Percentiles rank a stretch among this genome's conserved stretches.
These are phyloP conservation scores for Hirtodrosophila confusa DNA, from an alignment of 2,888 invertebrate genomes.

Conservation along the genomic window DNA sequence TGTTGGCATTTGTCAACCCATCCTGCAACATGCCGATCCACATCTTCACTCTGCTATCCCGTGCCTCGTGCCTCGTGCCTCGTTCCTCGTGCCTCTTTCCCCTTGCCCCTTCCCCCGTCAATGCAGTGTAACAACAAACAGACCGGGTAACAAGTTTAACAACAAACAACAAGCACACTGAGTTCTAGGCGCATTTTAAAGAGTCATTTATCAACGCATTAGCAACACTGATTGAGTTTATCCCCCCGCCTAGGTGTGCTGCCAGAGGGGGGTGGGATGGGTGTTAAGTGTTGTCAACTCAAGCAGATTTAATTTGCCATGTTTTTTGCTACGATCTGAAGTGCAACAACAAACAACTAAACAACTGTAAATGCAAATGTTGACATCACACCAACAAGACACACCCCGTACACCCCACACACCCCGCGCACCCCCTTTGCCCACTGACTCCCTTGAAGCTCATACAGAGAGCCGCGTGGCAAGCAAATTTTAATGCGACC, in stretches of 20 bases:
- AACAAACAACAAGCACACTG: constrained; percentile 6
- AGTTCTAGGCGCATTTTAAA: constrained; percentile 61
- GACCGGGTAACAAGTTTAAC: constrained; percentile 13
- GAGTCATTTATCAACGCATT: constrained; percentile 79
- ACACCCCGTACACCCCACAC: background rate
- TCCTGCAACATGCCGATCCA: constrained; percentile 9
- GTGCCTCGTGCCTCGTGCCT: too few relatives aligned
- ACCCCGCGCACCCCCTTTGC: background rate
- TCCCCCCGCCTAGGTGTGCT: background rate
- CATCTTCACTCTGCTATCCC: background rate
- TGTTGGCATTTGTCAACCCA: constrained; percentile 51
- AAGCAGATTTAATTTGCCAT: constrained; percentile 83
- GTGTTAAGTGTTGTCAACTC: constrained; percentile 82
- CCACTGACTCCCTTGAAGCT: background rate
- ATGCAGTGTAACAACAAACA: constrained; percentile 2
- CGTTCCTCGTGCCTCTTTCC: background rate
- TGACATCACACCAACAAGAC: constrained; percentile 67
- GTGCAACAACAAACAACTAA: constrained; percentile 70
- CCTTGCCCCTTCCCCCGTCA: background rate
- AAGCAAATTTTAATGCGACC: constrained; percentile 60
- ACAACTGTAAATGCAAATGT: constrained; percentile 78
- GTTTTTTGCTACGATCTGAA: constrained; percentile 63
- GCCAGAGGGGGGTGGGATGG: constrained; percentile 10
- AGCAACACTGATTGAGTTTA: constrained; percentile 73
- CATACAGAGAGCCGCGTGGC: constrained; percentile 63